Evolutionary conservation across 2,888 invertebrate species (phyloP).

Genomic region (Allolobophora icterica): DNA sequence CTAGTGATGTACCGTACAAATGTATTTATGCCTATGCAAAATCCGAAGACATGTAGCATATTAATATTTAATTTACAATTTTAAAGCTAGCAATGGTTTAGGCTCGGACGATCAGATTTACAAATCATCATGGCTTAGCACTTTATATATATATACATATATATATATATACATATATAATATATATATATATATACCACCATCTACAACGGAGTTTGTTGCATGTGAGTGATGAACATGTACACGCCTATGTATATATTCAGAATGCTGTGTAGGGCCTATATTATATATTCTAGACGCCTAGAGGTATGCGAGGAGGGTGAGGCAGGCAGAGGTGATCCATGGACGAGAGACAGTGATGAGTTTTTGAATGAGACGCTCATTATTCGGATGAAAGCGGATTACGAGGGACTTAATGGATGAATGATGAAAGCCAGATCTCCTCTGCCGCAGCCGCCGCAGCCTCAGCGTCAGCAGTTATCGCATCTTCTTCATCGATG

Average conservation of each 20-base stretch:
- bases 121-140: neutral
- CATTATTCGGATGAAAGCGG: conserved; percentile 7
- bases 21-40: neutral
- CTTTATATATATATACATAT: neutral
- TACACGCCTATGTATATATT: too few relatives aligned
- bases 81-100: neutral
- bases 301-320: neutral
- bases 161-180: too few relatives aligned
- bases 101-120: neutral
- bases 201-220: too few relatives aligned
- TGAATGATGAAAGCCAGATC: neutral
- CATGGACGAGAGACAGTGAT: neutral
- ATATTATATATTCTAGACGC: neutral
- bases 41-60: neutral
- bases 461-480: neutral
- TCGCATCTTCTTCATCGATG: conserved; percentile 7
- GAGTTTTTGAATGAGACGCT: neutral
- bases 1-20: neutral
- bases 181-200: too few relatives aligned
- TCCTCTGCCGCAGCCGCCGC: too few relatives aligned
- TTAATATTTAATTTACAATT: neutral
- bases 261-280: too few relatives aligned
- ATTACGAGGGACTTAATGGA: conserved; percentile 11
- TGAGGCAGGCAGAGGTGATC: neutral
- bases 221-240: too few relatives aligned